phyloP scores from a whole-genome alignment of 2,797 vertebrate genomes.

The Melanotaenia pygmaea region DNA sequence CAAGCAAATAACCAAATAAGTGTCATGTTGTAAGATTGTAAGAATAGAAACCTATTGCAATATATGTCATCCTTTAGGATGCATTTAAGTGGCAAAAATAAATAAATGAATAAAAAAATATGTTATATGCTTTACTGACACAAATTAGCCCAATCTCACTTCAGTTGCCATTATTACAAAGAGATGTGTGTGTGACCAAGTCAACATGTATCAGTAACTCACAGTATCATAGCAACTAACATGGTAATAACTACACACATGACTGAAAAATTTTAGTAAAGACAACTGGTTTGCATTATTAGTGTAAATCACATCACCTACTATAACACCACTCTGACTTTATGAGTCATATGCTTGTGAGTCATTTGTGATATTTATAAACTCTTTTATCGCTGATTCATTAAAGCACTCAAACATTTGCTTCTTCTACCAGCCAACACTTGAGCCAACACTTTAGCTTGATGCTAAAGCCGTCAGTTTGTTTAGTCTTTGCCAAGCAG shows the following conservation, averaged over 20 bases:
- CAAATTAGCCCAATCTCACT: not conserved
- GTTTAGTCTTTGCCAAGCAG: not conserved
- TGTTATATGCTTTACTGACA: not conserved
- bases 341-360: not conserved
- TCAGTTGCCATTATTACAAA: not conserved
- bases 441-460: constrained; percentile 1
- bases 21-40: too few relatives aligned
- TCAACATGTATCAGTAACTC: not conserved
- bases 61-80: too few relatives aligned
- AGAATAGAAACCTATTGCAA: too few relatives aligned
- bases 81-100: too few relatives aligned
- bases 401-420: not conserved
- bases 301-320: constrained; percentile 1
- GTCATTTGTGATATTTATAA: constrained; percentile 8
- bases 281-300: not conserved
- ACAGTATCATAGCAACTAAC: not conserved
- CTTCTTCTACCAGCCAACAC: constrained; percentile 8
- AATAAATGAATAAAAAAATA: not conserved
- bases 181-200: not conserved
- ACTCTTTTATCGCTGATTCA: constrained; percentile 1
- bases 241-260: not conserved
- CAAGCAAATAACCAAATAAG: too few relatives aligned
- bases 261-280: not conserved
- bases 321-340: not conserved
- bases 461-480: not conserved